Evolutionary conservation across 2,797 vertebrate species (phyloP), one percentile per base, ranked within the genome.

Genomic region (Neosilurus hyrtlii): DNA sequence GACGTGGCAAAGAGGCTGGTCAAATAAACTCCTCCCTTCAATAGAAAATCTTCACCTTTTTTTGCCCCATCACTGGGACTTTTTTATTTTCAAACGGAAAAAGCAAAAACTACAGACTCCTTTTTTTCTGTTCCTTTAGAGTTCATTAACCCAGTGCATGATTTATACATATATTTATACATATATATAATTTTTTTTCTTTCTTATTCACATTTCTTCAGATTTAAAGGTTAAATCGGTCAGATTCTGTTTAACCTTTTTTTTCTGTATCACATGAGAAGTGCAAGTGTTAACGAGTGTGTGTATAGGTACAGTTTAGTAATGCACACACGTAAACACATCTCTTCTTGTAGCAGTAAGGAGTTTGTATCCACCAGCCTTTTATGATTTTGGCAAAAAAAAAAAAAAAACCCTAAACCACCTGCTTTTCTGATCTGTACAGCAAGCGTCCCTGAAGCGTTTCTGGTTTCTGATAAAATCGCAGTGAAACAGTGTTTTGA

Each of bases 1-100:
- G 97, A 99, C 0, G 98, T 99, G 84, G 97, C 98, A 91, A 99
- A 99, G 91, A 96, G 97, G 94, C 97, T 99, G 62, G 95, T 96
- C 90, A 99, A 99, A 94, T 99, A 96, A 95, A 49, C 75, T 12
- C 52, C 18, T n/a, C 63, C 22, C 1, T 12, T 7, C 15, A 22
- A 26, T 61, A 54, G 51, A n/a, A 4, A 5, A 2, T 11, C 0
- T 1, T 24, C 20, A 30, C 56, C 0, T 30, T 20, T 30, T 11
- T 7, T 2, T 22, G 51, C 43, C 76, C 67, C 52, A 79, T 80
- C 65, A 81, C 75, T 80, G 59, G 88, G 88, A 88, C 89, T 87
- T 87, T 89, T 90, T 93, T 71, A 65, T 82, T 86, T 91, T 92
- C 61, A 49, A 82, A 87, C 87, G 89, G 78, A 84, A 90, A 80